phyloP scores from a whole-genome alignment of 2,797 vertebrate genomes.

The Thripadectes ignobilis region DNA sequence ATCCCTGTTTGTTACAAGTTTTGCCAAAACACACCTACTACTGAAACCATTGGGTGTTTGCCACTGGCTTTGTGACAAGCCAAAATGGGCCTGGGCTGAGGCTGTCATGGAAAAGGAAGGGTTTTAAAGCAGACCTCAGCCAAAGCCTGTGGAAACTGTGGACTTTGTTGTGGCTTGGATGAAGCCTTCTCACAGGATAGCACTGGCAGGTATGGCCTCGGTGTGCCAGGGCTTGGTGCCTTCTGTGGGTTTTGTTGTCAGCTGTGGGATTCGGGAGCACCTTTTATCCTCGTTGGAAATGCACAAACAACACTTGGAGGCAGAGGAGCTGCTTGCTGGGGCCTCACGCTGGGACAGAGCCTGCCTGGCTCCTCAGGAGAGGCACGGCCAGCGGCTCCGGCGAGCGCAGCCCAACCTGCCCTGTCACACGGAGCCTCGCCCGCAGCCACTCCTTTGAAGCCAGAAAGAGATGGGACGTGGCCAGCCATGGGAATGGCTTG shows the following conservation, averaged over 20 bases:
- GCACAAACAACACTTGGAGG: neutral
- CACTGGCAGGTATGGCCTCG: neutral
- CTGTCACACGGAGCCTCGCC: fast-evolving
- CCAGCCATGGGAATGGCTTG: neutral
- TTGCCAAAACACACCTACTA: neutral
- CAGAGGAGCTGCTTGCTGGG: neutral
- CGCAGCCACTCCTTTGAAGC: neutral
- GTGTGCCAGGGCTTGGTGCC: neutral
- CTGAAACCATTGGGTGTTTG: neutral
- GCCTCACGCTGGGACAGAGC: fast-evolving
- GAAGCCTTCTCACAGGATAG: neutral
- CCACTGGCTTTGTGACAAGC: neutral
- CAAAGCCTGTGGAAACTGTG: neutral
- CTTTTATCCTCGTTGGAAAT: fast-evolving
- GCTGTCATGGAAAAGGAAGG: neutral
- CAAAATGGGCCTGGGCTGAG: neutral
- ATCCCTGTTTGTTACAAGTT: neutral
- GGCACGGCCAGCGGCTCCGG: neutral
- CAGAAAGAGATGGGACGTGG: neutral
- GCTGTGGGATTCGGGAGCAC: neutral
- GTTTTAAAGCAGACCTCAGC: neutral
- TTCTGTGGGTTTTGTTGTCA: neutral
- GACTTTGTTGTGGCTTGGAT: neutral
- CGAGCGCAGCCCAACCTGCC: neutral
- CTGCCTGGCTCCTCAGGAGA: neutral